Evolutionary conservation across 2,113 vertebrate species (phyloP).

Genomic region (Odocoileus hemionus): DNA sequence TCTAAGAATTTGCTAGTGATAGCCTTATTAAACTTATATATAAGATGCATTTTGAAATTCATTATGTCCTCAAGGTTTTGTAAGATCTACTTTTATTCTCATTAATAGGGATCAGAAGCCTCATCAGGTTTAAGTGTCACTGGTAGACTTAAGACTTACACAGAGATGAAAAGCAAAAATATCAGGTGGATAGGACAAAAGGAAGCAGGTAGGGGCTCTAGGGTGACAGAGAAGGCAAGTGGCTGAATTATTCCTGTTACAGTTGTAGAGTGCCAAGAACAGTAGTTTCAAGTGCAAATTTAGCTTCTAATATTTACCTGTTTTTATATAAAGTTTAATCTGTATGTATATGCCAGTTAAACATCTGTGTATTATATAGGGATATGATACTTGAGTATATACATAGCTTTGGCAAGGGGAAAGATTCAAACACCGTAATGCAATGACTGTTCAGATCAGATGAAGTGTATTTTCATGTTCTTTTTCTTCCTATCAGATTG

Average conservation of each 20-base stretch:
- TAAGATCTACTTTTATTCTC: conserved; percentile 39
- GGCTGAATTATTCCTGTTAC: neutral
- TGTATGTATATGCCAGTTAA: neutral
- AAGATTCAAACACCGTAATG: neutral
- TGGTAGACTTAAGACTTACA: conserved; percentile 42
- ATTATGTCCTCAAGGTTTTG: conserved; percentile 31
- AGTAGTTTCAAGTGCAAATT: neutral
- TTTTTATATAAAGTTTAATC: conserved; percentile 11
- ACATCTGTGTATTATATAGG: neutral
- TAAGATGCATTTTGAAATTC: conserved; percentile 40
- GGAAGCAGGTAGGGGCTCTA: neutral
- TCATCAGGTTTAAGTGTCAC: conserved; percentile 39
- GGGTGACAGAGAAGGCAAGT: neutral
- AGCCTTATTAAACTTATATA: conserved; percentile 21
- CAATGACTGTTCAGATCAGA: neutral
- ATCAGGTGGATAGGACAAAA: neutral
- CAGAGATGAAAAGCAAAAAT: conserved; percentile 30
- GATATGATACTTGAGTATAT: neutral
- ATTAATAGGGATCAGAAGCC: conserved; percentile 40
- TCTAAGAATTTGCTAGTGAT: conserved; percentile 25
- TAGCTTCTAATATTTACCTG: conserved; percentile 1
- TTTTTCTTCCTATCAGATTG: conserved; percentile 15
- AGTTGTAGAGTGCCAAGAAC: neutral
- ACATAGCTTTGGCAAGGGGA: neutral
- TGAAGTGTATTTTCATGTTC: neutral